phyloP scores from a whole-genome alignment of 1,140 invertebrate genomes.

The Trichonephila clavata region DNA sequence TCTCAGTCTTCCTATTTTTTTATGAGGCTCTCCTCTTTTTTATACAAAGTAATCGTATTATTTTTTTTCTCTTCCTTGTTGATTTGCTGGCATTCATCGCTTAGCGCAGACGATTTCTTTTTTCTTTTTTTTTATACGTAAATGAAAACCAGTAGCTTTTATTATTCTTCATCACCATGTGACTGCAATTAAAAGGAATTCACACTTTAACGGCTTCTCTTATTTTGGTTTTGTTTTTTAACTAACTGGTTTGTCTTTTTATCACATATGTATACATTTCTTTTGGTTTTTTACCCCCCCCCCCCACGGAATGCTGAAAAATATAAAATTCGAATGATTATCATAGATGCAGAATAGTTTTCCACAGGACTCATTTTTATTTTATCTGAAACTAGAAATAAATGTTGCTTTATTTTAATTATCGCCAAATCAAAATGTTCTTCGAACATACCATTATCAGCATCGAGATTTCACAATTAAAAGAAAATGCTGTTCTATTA shows the following conservation, averaged over 20 bases:
- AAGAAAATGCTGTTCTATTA: too few relatives aligned
- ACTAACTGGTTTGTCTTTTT: background rate
- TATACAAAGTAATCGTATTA: background rate
- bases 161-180: slow-evolving; percentile 53
- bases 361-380: background rate
- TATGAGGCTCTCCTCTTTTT: background rate
- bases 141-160: slow-evolving; percentile 50
- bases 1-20: background rate
- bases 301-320: too few relatives aligned
- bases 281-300: background rate
- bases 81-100: slow-evolving; percentile 35
- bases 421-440: too few relatives aligned
- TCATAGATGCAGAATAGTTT: background rate
- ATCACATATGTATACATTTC: too few relatives aligned
- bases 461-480: too few relatives aligned
- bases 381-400: background rate
- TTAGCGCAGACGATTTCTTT: background rate
- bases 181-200: slow-evolving; percentile 75
- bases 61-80: slow-evolving; percentile 36
- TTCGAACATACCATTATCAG: too few relatives aligned
- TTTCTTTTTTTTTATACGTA: background rate
- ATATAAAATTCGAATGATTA: background rate
- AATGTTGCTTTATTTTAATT: background rate
- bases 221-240: slow-evolving; percentile 11
- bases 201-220: slow-evolving; percentile 58